Conservation (phyloP, 2,888 invertebrate genomes). For the Trilocha varians region DNA sequence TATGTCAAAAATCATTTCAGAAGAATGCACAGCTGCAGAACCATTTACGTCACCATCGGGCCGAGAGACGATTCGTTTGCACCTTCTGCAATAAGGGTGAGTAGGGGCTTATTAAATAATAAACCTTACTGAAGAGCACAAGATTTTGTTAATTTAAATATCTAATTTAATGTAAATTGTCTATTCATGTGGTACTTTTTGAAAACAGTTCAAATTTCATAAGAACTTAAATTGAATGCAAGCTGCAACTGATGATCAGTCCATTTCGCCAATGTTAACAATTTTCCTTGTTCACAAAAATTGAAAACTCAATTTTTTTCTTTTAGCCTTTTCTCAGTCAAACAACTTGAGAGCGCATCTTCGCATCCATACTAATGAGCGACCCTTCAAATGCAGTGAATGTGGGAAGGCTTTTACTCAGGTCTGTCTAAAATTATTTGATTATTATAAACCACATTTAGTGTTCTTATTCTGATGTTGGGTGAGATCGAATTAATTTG, state of each 20-base stretch:
- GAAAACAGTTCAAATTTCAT: no score
- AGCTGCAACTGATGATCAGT: no score
- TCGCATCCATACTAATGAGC: conserved; percentile 67
- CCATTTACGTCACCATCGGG: conserved; percentile 65
- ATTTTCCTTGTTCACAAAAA: no score
- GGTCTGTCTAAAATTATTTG: conserved; percentile 27
- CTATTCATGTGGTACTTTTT: no score
- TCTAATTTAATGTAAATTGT: no score
- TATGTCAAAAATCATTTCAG: conserved; percentile 66
- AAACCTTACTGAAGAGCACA: no score
- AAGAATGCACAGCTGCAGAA: conserved; percentile 63
- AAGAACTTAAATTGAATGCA: no score
- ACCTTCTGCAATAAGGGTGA: conserved; percentile 68
- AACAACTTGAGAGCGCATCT: conserved; percentile 67
- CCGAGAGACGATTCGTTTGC: conserved; percentile 65
- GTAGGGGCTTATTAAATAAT: neutral
- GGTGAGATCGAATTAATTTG: neutral
- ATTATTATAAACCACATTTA: neutral
- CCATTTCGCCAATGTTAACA: no score
- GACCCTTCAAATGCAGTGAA: conserved; percentile 65
- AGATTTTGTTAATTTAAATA: no score
- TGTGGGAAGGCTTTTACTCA: conserved; percentile 70
- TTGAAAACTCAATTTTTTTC: no score
- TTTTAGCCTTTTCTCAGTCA: conserved; percentile 63
- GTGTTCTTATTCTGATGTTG: neutral